A percentile compares a stretch with the other conserved stretches of the same genome.
These are phyloP conservation scores for Monodelphis domestica DNA, from an alignment of 2,797 vertebrate species.

Conservation along the genomic window DNA sequence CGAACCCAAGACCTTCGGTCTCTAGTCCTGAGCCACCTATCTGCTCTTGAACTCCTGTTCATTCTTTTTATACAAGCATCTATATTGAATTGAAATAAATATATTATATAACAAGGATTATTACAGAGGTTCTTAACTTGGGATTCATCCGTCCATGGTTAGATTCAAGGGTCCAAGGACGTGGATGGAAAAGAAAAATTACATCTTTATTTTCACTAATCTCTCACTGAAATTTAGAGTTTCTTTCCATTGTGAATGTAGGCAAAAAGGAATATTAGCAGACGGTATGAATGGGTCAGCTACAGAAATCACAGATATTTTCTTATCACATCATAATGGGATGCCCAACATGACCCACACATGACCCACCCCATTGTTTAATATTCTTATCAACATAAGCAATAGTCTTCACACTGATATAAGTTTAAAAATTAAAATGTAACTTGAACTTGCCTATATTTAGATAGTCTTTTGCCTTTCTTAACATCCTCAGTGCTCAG, in stretches of 20 bases:
- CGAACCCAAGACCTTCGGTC: too few species aligned
- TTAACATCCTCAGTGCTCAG: not conserved
- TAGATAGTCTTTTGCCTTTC: not conserved
- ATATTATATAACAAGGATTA: not conserved
- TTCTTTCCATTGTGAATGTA: not conserved
- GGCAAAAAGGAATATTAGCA: not conserved
- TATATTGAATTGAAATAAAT: not conserved
- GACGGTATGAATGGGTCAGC: not conserved
- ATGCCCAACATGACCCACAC: not conserved
- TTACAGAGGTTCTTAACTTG: not conserved
- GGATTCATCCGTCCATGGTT: rapidly evolving
- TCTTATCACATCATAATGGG: not conserved
- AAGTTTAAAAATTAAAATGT: not conserved
- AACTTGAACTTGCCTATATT: not conserved
- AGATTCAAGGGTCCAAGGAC: not conserved
- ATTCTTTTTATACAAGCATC: not conserved
- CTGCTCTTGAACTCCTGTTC: not conserved
- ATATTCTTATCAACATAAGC: not conserved
- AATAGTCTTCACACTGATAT: not conserved
- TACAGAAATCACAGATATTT: not conserved
- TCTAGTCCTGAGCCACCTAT: too few species aligned
- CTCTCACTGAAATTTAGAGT: not conserved
- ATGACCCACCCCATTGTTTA: not conserved
- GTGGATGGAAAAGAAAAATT: not conserved
- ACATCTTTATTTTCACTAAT: not conserved